A percentile compares a stretch with the other conserved stretches of the same genome.
Conservation (phyloP, 2,113 vertebrate genomes). For the Danionella cerebrum region DNA sequence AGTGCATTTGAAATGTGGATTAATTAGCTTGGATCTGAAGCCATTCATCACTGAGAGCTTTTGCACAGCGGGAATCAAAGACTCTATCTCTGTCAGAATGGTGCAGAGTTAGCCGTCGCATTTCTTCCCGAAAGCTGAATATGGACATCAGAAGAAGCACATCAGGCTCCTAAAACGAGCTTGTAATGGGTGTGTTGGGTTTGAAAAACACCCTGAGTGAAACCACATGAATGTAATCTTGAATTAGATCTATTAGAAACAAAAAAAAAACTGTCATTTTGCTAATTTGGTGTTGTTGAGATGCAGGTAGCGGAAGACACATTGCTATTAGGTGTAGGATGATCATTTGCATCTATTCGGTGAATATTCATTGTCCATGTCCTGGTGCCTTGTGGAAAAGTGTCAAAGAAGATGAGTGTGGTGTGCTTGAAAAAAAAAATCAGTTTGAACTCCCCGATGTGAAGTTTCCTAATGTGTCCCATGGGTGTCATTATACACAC, state of each 20-base stretch:
- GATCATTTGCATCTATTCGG: not conserved
- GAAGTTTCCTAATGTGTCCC: constrained; percentile 20
- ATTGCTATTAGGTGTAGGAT: not conserved
- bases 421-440: not conserved
- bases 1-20: not conserved
- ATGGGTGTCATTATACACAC: constrained; percentile 27
- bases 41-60: not conserved
- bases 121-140: not conserved
- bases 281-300: not conserved
- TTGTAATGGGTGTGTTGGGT: not conserved
- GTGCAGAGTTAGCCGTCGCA: not conserved
- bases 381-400: not conserved
- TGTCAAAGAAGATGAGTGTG: not conserved
- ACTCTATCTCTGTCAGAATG: constrained; percentile 5
- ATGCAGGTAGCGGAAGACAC: not conserved
- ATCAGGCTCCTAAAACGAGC: not conserved
- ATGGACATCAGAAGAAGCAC: constrained; percentile 6
- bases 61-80: constrained; percentile 3
- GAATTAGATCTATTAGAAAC: constrained; percentile 25
- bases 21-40: constrained; percentile 11
- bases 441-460: constrained; percentile 8
- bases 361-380: not conserved
- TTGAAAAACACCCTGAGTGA: constrained; percentile 7
- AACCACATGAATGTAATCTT: not conserved
- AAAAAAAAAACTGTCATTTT: constrained; percentile 7